A percentile compares a stretch with the other conserved stretches of the same genome.
Conservation (phyloP, 2,888 invertebrate genomes). For the Eubasilissa splendida region DNA sequence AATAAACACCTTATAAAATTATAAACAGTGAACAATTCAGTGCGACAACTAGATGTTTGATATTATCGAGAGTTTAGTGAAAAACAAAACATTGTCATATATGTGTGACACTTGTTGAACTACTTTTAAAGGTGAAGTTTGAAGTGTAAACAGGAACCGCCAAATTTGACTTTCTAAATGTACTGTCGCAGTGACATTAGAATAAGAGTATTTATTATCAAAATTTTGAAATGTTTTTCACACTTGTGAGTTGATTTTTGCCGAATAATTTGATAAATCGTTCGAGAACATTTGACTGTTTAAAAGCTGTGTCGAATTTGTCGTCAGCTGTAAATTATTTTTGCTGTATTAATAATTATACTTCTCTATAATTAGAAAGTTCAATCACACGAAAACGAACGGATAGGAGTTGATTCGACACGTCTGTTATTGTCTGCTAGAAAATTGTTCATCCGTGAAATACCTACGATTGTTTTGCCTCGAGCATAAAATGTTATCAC, state of each 20-base stretch:
- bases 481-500: not conserved
- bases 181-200: conserved; percentile 8
- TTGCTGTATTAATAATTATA: not conserved
- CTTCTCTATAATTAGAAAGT: conserved; percentile 33
- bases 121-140: conserved; percentile 32
- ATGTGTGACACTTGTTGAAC: conserved; percentile 45
- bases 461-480: not conserved
- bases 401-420: conserved; percentile 21
- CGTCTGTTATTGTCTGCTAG: conserved; percentile 7
- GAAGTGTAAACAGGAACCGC: conserved; percentile 29
- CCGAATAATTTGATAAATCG: not conserved
- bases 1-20: not conserved
- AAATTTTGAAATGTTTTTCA: not conserved
- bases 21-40: conserved; percentile 10
- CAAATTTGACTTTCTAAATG: conserved; percentile 18
- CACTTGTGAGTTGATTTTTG: not conserved
- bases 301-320: no score
- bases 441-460: conserved; percentile 8
- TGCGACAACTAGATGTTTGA: not conserved
- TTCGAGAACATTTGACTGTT: not conserved
- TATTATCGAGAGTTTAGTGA: conserved; percentile 1
- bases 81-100: conserved; percentile 3
- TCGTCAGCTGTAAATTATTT: not conserved
- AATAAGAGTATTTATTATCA: not conserved
- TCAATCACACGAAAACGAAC: conserved; percentile 29